Base-by-base conservation (phyloP, 2,888 invertebrate species). In the Pardosa pseudoannulata region DNA sequence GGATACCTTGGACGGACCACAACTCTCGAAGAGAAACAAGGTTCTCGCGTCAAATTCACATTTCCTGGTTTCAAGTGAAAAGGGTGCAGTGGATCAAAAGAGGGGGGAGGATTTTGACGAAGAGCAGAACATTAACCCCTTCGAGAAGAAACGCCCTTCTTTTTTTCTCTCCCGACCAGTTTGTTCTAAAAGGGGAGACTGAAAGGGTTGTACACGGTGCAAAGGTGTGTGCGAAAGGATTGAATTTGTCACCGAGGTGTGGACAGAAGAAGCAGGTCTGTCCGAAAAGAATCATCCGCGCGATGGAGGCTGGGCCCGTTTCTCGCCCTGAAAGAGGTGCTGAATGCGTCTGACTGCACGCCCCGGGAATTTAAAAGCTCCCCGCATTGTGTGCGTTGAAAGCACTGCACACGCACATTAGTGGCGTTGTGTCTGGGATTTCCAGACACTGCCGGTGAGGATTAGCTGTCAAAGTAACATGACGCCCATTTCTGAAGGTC, bases 191-290 rank as follows among this genome's bases (percentile, higher is more conserved):
- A 16, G 23, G 56, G 56, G 23, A 1, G 56, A 23, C 11, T 56
- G 23, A 23, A 23, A 23, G 19, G 56, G 23, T 23, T 56, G 23
- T 3, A 2, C 3, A 23, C 1, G 19, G 2, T 19, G 23, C 1
- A 56, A 23, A 23, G 56, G 56, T 56, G 56, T 56, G 56, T 16
- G 1, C 23, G 19, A 23, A 56, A 23, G 56, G 23, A 11, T 56
- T 56, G 56, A 56, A 56, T 56, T 56, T 56, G 56, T 56, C 56
- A 56, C 56, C 56, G 23, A 56, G 56, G 56, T 56, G 56, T 56
- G 56, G 56, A 46, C 23, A 23, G 5, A 23, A 23, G 23, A 16
- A 3, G 23, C 19, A n/a, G n/a, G n/a, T n/a, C n/a, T n/a, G n/a
- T n/a, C 23, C 5, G 23, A 56, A 23, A 23, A 56, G 56, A 56